These are phyloP conservation scores for Helleia helle DNA, from an alignment of 2,888 invertebrate species.

Conservation along the genomic window DNA sequence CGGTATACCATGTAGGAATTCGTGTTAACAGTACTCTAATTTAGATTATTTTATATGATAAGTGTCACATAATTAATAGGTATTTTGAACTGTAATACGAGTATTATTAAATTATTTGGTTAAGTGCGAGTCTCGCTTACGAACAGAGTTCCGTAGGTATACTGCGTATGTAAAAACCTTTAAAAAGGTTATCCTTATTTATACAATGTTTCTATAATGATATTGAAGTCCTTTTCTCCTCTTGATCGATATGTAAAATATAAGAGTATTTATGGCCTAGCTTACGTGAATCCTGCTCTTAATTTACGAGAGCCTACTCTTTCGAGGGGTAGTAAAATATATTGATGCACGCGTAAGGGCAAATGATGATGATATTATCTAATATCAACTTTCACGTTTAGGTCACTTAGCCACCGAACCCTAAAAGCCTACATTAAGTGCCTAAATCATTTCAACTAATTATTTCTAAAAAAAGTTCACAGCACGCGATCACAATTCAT, in stretches of 20 bases:
- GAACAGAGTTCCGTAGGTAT: not conserved
- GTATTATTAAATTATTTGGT: not conserved
- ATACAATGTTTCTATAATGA: too few species aligned
- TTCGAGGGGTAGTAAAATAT: too few species aligned
- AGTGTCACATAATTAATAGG: conserved; percentile 2
- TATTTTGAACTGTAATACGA: not conserved
- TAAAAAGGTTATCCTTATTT: too few species aligned
- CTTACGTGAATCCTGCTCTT: too few species aligned
- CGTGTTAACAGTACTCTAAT: conserved; percentile 7
- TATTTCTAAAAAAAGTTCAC: not conserved
- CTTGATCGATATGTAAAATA: too few species aligned
- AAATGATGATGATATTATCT: too few species aligned
- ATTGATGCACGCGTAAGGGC: too few species aligned
- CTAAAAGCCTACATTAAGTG: not conserved
- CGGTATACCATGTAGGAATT: not conserved
- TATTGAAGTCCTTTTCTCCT: too few species aligned
- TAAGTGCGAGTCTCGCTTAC: not conserved
- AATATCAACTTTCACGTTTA: too few species aligned
- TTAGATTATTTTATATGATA: conserved; percentile 2
- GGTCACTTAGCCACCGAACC: not conserved
- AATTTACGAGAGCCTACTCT: too few species aligned
- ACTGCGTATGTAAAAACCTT: too few species aligned
- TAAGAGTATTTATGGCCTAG: too few species aligned
- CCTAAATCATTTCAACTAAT: not conserved
- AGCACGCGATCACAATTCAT: conserved; percentile 2